phyloP scores from a whole-genome alignment of 2,888 invertebrate genomes.

The Drosophila lacicola region DNA sequence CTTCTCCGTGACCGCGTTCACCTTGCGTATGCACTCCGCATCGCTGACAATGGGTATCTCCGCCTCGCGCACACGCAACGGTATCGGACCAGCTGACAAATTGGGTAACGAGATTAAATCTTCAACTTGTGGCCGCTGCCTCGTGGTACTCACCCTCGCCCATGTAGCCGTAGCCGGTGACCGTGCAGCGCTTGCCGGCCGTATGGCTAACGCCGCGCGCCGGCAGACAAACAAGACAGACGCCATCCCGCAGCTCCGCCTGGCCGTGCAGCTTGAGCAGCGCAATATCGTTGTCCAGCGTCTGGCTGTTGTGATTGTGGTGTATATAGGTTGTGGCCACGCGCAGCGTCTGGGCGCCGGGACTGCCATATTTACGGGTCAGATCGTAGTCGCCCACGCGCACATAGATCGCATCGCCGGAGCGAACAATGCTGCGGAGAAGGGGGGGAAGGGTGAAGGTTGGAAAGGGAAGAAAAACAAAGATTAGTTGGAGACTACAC shows the following conservation, averaged over 20 bases:
- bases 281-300: constrained; percentile 97
- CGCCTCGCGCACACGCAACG: constrained; percentile 94
- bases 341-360: constrained; percentile 94
- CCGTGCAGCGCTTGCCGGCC: constrained; percentile 95
- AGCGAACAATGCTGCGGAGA: constrained; percentile 92
- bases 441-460: not conserved
- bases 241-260: constrained; percentile 94
- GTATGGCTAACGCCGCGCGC: constrained; percentile 95
- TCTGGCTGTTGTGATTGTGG: constrained; percentile 97
- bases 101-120: no score
- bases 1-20: constrained; percentile 97
- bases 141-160: constrained; percentile 89
- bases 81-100: constrained; percentile 93
- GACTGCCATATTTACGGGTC: constrained; percentile 95
- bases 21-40: constrained; percentile 95
- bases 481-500: not conserved
- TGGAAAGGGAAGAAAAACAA: no score
- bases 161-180: constrained; percentile 98
- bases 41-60: constrained; percentile 97
- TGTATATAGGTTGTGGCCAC: constrained; percentile 97
- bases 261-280: constrained; percentile 94
- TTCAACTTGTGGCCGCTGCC: not conserved
- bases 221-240: constrained; percentile 91
- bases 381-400: constrained; percentile 96
- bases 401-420: constrained; percentile 96